Evolutionary conservation across 1,140 invertebrate genomes (phyloP), one percentile per base, ranked within the genome.

Genomic region (Ooceraea biroi): DNA sequence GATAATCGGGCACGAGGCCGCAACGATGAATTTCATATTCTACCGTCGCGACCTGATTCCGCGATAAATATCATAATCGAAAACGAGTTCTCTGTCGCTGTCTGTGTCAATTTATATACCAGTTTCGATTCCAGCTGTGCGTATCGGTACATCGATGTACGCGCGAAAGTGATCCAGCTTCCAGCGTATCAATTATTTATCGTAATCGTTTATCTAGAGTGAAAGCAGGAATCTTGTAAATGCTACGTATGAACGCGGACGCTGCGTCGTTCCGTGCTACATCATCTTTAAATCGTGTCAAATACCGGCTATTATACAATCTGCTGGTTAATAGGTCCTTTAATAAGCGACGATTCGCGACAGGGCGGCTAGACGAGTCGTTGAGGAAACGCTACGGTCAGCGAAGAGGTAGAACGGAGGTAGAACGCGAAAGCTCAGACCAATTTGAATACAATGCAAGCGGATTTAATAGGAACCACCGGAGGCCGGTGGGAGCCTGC

Each of bases 361-460:
- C 73, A 57, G 58, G 78, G 63, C 30, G 52, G 78, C 25, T n/a
- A 27, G 55, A 48, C 14, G 72, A 84, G 61, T 52, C 11, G 52
- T 36, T 12, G 50, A 27, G 55, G 48, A 63, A 44, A 7, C 22
- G 61, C 61, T n/a, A 22, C 27, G 65, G 46, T 36, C 12, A 57
- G 5, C 41, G 65, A 44, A 19, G 27, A 17, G 27, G 7, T 7
- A 36, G 7, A 7, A 36, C 19, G 22, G 41, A 73, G 27, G 44
- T 50, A 36, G 36, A 36, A 36, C 36, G 55, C 55, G 66, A 85
- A 80, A 88, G 80, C 78, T 85, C 78, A 48, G 87, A 89, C 68
- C 85, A 85, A 94, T 94, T 94, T 94, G 91, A 94, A 94, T 94
- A 94, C 93, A 94, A 94, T 94, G 91, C 85, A 83, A 88, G 83